Evolutionary conservation across 53 echinoderm and acorn worm genomes (phyloP), one percentile per base, ranked within the genome.

Genomic region (Echinarachnius parma): DNA sequence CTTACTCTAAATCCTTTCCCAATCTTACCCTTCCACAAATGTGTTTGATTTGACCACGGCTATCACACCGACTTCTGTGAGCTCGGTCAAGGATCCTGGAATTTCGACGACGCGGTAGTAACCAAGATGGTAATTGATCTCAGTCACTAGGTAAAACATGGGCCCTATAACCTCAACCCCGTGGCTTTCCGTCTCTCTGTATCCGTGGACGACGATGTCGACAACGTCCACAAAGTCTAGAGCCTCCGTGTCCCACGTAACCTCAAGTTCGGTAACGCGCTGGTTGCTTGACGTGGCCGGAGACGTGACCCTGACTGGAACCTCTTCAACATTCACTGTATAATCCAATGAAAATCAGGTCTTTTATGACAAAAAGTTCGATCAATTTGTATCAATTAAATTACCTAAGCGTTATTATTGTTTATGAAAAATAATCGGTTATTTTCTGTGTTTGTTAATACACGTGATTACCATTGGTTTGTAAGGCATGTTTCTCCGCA

Each of bases 151-250:
- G 3, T 3, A 1, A 34, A 60, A 4, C 16, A 60, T 20, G 15
- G 60, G 60, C 19, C 60, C 63, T 25, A 4, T 42, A 15, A 62
- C 36, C 9, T 22, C 44, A 1, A 26, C 26, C 9, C 13, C 44
- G 21, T 44, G 36, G 42, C 23, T 33, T n/a, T 39, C 29, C 48
- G 36, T 21, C 52, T 74, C 74, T 19, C 8, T 44, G 52, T 81
- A 81, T 3, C 61, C 81, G 35, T 81, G 74, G 20, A 81, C 39
- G 8, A 53, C 53, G 63, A 81, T 54, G 16, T 57, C 62, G 19
- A 81, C 74, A 16, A 30, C 2, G 11, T 72, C 31, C 10, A 74
- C 81, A 27, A 34, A 13, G 56, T 30, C 32, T 3, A 81, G 24
- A 16, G 15, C 10, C 4, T 61, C 81, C 9, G 55, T 61, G 62